Conservation (phyloP, 1,140 invertebrate genomes). For the Acromyrmex charruanus region DNA sequence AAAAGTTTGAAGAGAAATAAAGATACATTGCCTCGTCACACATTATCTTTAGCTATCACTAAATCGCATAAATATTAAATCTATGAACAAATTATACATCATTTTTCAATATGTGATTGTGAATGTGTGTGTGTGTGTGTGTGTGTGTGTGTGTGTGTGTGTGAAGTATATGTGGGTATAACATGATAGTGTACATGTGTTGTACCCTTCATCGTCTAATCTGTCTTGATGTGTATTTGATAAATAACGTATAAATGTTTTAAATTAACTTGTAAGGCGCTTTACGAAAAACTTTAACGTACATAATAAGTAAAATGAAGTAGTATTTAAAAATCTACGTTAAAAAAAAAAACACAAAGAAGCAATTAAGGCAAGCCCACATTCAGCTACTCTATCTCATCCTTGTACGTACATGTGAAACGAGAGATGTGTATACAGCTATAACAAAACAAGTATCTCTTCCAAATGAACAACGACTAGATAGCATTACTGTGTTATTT, state of each 20-base stretch:
- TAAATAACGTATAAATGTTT: neutral
- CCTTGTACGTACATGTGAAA: neutral
- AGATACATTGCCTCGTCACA: neutral
- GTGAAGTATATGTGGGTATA: neutral
- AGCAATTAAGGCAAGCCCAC: conserved; percentile 10
- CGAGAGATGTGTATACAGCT: neutral
- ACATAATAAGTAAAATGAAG: neutral
- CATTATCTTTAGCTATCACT: neutral
- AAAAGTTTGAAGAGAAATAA: neutral
- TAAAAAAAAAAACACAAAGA: neutral
- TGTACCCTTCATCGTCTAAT: conserved; percentile 1
- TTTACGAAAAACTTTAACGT: neutral
- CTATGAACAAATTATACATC: conserved; percentile 3
- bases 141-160: no score
- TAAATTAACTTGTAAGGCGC: neutral
- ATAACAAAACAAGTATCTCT: conserved; percentile 34
- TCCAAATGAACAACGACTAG: neutral
- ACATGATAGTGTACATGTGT: neutral
- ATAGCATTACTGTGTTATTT: conserved; percentile 42
- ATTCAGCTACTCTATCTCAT: neutral
- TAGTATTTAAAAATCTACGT: neutral
- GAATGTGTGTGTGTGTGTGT: no score
- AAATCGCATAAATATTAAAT: conserved; percentile 21
- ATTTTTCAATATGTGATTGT: neutral
- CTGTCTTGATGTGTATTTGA: neutral